Conservation (phyloP, 2,888 invertebrate species). For the Argynnis bischoffii region DNA sequence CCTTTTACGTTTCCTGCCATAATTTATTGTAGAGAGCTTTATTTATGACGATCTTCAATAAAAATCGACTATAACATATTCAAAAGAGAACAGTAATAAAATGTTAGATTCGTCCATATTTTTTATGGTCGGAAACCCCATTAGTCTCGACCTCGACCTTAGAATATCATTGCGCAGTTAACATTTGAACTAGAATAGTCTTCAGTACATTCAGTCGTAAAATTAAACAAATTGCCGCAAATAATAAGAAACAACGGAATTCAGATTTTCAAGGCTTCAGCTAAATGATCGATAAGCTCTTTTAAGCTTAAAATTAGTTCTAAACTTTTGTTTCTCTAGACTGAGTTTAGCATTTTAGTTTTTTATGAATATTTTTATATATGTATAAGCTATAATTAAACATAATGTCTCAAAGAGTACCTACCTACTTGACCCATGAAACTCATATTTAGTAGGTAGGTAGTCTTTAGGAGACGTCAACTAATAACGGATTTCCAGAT, state of each 20-base stretch:
- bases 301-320: background rate
- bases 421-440: too few species aligned
- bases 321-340: constrained; percentile 3
- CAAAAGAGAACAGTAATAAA: constrained; percentile 23
- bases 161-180: constrained; percentile 38
- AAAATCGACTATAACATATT: constrained; percentile 17
- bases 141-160: constrained; percentile 39
- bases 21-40: constrained; percentile 8
- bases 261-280: constrained; percentile 6
- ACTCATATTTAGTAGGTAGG: too few species aligned
- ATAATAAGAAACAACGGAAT: constrained; percentile 15
- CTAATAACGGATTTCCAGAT: too few species aligned
- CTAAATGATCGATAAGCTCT: background rate
- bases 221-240: constrained; percentile 32
- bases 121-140: constrained; percentile 31
- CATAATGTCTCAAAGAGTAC: too few species aligned
- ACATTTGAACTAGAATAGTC: constrained; percentile 36
- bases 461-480: too few species aligned
- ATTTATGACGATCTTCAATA: constrained; percentile 18
- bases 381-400: too few species aligned
- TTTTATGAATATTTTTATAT: too few species aligned
- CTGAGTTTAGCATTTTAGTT: too few species aligned
- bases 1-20: constrained; percentile 2
- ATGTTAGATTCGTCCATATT: constrained; percentile 15
- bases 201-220: constrained; percentile 36